Base-by-base conservation (phyloP, 2,888 invertebrate species). In the Hypena proboscidalis region DNA sequence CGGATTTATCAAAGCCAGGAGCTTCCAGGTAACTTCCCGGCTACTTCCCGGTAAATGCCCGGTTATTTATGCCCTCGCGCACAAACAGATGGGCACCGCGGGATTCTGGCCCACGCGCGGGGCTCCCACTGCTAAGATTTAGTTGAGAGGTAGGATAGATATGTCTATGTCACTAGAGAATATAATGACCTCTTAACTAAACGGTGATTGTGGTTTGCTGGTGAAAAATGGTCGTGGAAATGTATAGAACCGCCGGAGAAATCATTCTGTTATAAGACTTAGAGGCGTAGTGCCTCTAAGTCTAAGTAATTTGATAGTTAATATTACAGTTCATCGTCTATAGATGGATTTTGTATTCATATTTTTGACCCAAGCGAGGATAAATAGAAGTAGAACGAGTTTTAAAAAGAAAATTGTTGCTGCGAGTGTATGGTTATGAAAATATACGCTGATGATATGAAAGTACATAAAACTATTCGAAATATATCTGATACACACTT, bases 1-100 rank as follows among this genome's bases (percentile, higher is more conserved):
- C 55, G 77, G 71, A 81, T 81, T 78, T 80, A 83, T 82, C 75
- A 79, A 71, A 75, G 73, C 72, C 79, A 55, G 81, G 70, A 78
- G 77, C 78, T 71, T n/a, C n/a, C n/a, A n/a, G 65, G 70, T 66
- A 69, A 71, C 67, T 69, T 57, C 65, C 61, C 41, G 36, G 64
- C 78, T 76, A 73, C 59, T 58, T 59, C n/a, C n/a, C n/a, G 65
- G 70, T 66, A 69, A 71, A 67, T 69, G 56, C 65, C 61, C 41
- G 36, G 64, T 79, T 76, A 73, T 63, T 58, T 59, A 65, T 65
- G 54, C 37, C 47, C 44, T 62, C 50, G 55, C 56, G 45, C 58
- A 61, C 63, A 70, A 74, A 81, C 77, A 77, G 80, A 77, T 80
- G 79, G 64, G 72, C 83, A 57, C 82, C 47, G 71, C 83, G 71